Evolutionary conservation across 2,113 vertebrate genomes (phyloP), one percentile per base, ranked within the genome.

Genomic region (Embiotoca jacksoni): DNA sequence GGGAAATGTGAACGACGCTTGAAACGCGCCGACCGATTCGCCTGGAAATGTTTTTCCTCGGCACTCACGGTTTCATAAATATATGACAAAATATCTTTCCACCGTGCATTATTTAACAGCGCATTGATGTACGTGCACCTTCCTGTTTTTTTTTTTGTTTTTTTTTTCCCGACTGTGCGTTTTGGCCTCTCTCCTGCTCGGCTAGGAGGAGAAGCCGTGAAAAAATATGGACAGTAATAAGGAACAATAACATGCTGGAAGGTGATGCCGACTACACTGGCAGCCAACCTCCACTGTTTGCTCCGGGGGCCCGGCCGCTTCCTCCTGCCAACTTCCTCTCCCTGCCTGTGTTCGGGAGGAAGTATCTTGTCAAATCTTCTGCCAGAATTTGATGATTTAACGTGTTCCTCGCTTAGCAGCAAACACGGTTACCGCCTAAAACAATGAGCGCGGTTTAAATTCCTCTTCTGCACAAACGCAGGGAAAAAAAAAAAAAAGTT

Each of bases 141-240:
- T 63, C 57, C 23, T 23, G 23, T 23, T 23, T 23, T 23, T 23
- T 23, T 23, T 23, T 23, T 23, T 23, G 23, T 1, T 23, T 23
- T 23, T 23, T 23, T 23, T 23, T 56, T 56, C 65, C 55, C 39
- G 64, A 59, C 63, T 9, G 53, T 44, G 65, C 71, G 75, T 72
- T 72, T 63, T 63, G 82, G 23, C 23, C 23, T 23, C 23, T 23
- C 23, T 23, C 23, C 23, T 23, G 23, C 23, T 23, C 23, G 75
- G 84, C 70, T 82, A 36, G 71, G 63, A 82, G 81, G 65, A 23
- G 23, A 35, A 55, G 64, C 23, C 1, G 58, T 82, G 69, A 82
- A 81, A 81, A 91, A 82, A 81, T 81, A 84, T 81, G 82, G 78
- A 75, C 75, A 76, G 81, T 85, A 88, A 84, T 86, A 90, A 84